Percentiles rank a stretch among this genome's conserved stretches.
phyloP scores from a whole-genome alignment of 1,140 invertebrate species.

The Aporrectodea caliginosa region DNA sequence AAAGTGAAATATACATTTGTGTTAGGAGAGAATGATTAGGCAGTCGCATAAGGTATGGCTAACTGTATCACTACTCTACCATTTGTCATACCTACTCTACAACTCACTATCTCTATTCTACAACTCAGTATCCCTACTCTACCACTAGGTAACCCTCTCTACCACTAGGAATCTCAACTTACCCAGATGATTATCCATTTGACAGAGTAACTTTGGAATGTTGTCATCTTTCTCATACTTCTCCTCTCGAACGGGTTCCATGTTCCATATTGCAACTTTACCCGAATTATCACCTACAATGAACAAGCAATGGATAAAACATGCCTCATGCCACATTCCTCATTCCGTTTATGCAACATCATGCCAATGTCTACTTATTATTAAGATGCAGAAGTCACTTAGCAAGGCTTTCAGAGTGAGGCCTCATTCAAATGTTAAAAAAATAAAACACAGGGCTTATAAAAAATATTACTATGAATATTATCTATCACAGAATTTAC shows the following conservation, averaged over 20 bases:
- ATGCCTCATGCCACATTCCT: background rate
- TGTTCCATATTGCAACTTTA: slow-evolving; percentile 87
- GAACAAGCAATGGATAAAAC: background rate
- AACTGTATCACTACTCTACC: no score
- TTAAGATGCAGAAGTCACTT: background rate
- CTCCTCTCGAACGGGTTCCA: slow-evolving; percentile 75
- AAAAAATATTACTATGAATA: background rate
- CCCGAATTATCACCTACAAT: slow-evolving; percentile 53
- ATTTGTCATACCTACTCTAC: no score
- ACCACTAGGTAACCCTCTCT: no score
- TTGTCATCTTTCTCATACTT: slow-evolving; percentile 64
- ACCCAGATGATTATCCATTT: slow-evolving; percentile 91
- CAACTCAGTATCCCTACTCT: no score
- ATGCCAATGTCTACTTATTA: slow-evolving; percentile 6
- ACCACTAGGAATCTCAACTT: no score
- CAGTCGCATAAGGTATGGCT: no score
- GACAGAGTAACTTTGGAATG: slow-evolving; percentile 87
- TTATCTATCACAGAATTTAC: background rate
- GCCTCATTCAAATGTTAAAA: background rate
- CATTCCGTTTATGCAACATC: background rate
- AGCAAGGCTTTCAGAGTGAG: background rate
- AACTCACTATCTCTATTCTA: no score
- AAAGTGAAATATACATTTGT: no score
- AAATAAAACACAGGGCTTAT: background rate
- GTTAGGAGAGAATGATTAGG: no score